Evolutionary conservation across 2,113 vertebrate species (phyloP).

Genomic region (Paedocypris sp.): DNA sequence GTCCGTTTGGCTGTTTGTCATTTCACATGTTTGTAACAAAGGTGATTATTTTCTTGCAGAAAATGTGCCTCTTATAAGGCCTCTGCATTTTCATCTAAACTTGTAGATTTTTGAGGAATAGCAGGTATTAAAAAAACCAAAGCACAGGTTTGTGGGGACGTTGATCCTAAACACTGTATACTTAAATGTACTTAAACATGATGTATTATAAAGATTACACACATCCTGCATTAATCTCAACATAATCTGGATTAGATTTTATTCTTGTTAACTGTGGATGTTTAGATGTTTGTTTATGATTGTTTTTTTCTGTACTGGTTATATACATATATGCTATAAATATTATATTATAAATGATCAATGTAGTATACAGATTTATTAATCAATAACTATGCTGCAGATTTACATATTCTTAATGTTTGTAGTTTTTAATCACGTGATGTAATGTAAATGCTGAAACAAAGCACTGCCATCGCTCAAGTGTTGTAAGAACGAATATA

Average conservation of each 20-base stretch:
- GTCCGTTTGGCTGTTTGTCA: background rate
- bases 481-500: background rate
- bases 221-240: no score
- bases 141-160: background rate
- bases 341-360: slow-evolving; percentile 26
- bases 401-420: background rate
- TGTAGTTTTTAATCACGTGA: background rate
- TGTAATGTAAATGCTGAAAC: background rate
- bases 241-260: slow-evolving; percentile 5
- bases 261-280: slow-evolving; percentile 13
- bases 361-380: background rate
- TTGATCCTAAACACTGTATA: background rate
- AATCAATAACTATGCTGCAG: slow-evolving; percentile 21
- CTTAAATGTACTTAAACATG: background rate
- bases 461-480: slow-evolving; percentile 5
- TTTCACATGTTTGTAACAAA: background rate
- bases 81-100: background rate
- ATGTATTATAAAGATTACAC: no score
- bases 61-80: slow-evolving; percentile 14
- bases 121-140: background rate
- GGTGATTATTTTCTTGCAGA: background rate
- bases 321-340: slow-evolving; percentile 16
- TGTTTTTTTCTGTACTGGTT: slow-evolving; percentile 14
- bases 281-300: slow-evolving; percentile 16
- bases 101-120: background rate